A percentile compares a stretch with the other conserved stretches of the same genome.
phyloP scores from a whole-genome alignment of 2,888 invertebrate species.

The Heliconius ismenius region DNA sequence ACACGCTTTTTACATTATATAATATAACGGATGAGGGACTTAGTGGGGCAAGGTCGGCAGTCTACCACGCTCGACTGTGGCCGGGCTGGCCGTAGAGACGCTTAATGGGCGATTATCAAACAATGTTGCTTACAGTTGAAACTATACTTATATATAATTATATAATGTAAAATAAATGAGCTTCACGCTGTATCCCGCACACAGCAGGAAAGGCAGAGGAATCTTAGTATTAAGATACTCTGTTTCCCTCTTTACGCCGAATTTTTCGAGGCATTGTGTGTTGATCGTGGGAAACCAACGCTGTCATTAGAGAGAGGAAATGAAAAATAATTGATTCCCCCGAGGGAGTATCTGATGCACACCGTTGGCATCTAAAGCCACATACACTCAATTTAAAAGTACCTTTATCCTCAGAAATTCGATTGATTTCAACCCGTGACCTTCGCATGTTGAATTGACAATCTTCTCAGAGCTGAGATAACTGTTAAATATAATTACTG shows the following conservation, averaged over 20 bases:
- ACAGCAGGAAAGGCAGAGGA: no score
- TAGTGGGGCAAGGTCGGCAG: conserved; percentile 17
- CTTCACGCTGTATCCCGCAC: background rate
- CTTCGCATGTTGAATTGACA: background rate
- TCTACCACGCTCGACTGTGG: background rate
- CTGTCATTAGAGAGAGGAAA: no score
- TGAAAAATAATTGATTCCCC: no score
- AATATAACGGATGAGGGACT: conserved; percentile 12
- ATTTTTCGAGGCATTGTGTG: no score
- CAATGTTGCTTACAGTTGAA: background rate
- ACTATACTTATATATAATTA: background rate
- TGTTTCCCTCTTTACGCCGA: no score
- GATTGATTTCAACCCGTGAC: background rate
- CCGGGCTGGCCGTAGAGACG: background rate
- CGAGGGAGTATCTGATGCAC: no score
- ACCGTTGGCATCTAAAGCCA: no score
- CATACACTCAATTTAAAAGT: no score
- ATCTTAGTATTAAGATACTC: no score
- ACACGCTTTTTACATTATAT: conserved; percentile 19
- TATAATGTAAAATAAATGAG: background rate
- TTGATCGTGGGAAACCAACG: no score
- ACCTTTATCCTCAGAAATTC: background rate
- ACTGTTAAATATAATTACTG: background rate
- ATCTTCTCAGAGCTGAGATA: background rate
- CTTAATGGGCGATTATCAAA: conserved; percentile 6